Conservation (phyloP, 2,113 vertebrate genomes). For the Tyrannus savana region DNA sequence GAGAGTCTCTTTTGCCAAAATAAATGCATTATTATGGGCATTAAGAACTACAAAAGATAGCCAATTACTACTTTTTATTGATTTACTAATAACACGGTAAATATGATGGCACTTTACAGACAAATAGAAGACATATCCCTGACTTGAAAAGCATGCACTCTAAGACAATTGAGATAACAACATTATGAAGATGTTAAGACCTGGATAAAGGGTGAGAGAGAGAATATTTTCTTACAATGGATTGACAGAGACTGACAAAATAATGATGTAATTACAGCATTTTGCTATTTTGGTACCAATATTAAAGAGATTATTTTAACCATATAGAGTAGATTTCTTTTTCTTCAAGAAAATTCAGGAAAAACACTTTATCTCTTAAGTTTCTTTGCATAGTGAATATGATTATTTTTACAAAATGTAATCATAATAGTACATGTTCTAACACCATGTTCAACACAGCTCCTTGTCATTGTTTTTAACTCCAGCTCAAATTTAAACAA, state of each 20-base stretch:
- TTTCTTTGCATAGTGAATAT: not conserved
- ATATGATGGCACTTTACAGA: not conserved
- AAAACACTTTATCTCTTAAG: not conserved
- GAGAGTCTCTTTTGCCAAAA: not conserved
- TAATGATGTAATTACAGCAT: conserved; percentile 68
- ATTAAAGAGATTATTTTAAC: conserved; percentile 48
- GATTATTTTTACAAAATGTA: not conserved
- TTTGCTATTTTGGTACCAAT: conserved; percentile 64
- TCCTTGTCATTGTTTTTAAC: not conserved
- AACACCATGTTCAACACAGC: not conserved
- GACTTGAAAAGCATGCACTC: not conserved
- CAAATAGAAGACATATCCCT: not conserved
- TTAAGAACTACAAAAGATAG: not conserved
- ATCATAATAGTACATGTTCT: not conserved
- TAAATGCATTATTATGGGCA: not conserved
- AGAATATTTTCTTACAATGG: conserved; percentile 34
- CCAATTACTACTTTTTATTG: not conserved
- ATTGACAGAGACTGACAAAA: conserved; percentile 72
- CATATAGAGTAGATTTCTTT: not conserved
- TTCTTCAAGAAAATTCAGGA: not conserved
- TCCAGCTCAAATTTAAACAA: conserved; percentile 46
- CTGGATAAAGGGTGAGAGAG: conserved; percentile 54
- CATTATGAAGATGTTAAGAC: conserved; percentile 49
- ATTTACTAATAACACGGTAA: not conserved
- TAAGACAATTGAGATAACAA: conserved; percentile 21